Conservation (phyloP, 1,140 invertebrate species). For the Ceratosolen fusciceps region DNA sequence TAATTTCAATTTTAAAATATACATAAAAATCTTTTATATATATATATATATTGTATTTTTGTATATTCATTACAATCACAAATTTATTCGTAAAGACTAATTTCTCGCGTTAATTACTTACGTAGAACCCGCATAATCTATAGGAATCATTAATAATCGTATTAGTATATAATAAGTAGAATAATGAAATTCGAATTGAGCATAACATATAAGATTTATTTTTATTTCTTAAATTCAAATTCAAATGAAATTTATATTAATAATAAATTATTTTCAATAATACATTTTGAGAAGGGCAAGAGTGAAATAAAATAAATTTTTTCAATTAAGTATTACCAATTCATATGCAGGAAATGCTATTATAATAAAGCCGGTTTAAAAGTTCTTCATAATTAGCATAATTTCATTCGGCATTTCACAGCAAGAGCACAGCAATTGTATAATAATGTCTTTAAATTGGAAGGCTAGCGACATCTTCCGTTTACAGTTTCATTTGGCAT, state of each 20-base stretch:
- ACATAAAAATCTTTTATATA: too few relatives aligned
- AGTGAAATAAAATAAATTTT: not conserved
- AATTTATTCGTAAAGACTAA: not conserved
- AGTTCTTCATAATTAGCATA: slow-evolving; percentile 6
- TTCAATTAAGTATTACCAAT: not conserved
- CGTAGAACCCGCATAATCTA: slow-evolving; percentile 1
- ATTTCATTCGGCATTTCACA: slow-evolving; percentile 5
- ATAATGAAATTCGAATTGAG: too few relatives aligned
- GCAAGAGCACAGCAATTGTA: slow-evolving; percentile 16
- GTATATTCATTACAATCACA: too few relatives aligned
- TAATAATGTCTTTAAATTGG: slow-evolving; percentile 21
- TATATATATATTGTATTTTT: too few relatives aligned
- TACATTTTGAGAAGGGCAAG: not conserved
- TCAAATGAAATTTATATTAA: too few relatives aligned
- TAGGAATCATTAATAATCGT: not conserved
- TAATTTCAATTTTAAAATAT: too few relatives aligned
- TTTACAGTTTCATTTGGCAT: not conserved
- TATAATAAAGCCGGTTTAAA: not conserved
- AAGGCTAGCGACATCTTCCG: slow-evolving; percentile 43
- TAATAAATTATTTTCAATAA: too few relatives aligned
- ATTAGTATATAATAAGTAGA: not conserved
- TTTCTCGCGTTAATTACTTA: slow-evolving; percentile 9
- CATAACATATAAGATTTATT: not conserved
- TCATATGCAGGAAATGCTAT: not conserved
- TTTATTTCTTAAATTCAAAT: not conserved